Base-by-base conservation (phyloP, 1,140 invertebrate species). In the Zaprionus vittiger region DNA sequence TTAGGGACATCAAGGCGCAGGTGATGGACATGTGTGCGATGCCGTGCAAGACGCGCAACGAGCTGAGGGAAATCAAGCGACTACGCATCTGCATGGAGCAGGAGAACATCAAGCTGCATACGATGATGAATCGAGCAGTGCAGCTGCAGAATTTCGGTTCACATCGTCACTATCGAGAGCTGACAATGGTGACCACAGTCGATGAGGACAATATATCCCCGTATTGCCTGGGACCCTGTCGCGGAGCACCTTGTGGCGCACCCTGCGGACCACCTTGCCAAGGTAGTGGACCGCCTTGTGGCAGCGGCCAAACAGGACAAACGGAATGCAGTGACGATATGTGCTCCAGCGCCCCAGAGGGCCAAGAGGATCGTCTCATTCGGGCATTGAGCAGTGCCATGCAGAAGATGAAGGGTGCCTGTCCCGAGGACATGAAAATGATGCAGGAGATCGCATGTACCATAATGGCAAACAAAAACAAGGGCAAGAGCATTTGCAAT, bases 61-160 rank as follows among this genome's bases (percentile, higher is more conserved):
- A 92, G 41, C 34, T 89, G 54, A 64, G 80, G 0, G 89, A 92
- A 5, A 92, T 92, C 26, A 84, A 83, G n/a, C 72, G 77, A 3
- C n/a, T 92, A 47, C 67, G 85, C 3, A 78, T 87, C 22, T 92
- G 91, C 47, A 91, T 92, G 85, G 91, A 92, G 20, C 89, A 92
- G 64, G 91, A 92, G 76, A 89, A 91, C 37, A 79, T 91, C 15
- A 92, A 92, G 62, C 64, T 92, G 20, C 83, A 84, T 22, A 79
- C 71, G 1, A 90, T 92, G 73, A 89, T 91, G 61, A 87, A 79
- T 14, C 80, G 80, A 6, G 91, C 91, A 0, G 78, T 92, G 17
- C 56, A 84, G 55, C 59, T 92, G 61, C 91, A 92, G 68, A 92
- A 92, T 61, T 91, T 80, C 24, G 89, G 89, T 5, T 90, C 91